Evolutionary conservation across 1,140 invertebrate genomes (phyloP).

Genomic region (Babylonia areolata): DNA sequence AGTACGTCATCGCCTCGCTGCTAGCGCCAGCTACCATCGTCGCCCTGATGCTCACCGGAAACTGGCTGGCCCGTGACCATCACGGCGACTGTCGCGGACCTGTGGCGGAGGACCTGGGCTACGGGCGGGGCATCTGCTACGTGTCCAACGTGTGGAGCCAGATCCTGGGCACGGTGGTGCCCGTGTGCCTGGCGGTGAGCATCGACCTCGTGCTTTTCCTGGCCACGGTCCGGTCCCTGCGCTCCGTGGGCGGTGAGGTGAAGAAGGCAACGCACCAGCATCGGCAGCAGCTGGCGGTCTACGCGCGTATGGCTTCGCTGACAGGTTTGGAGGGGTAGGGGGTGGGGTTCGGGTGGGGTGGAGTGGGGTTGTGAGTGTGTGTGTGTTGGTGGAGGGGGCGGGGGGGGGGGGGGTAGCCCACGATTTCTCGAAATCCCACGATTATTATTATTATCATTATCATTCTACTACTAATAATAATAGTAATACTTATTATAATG

Average conservation of each 20-base stretch:
- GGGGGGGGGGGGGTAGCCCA: too few species aligned
- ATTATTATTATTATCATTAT: too few species aligned
- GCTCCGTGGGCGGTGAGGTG: not conserved
- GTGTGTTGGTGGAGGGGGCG: too few species aligned
- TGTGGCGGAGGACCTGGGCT: constrained; percentile 20
- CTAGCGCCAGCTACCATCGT: constrained; percentile 8
- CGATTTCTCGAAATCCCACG: too few species aligned
- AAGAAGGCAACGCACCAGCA: not conserved
- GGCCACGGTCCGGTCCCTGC: not conserved
- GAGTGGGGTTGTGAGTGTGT: too few species aligned
- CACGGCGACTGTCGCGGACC: not conserved
- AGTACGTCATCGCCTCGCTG: not conserved
- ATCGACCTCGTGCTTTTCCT: constrained; percentile 8
- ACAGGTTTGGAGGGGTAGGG: too few species aligned
- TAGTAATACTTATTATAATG: too few species aligned
- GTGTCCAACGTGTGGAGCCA: constrained; percentile 32
- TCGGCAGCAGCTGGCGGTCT: constrained; percentile 61
- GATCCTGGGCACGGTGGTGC: not conserved
- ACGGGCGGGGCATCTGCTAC: constrained; percentile 33
- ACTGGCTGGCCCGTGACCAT: not conserved
- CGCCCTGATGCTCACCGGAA: not conserved
- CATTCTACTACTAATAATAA: too few species aligned
- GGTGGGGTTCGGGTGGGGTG: too few species aligned
- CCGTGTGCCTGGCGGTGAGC: constrained; percentile 11
- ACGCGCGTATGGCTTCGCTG: constrained; percentile 77